Percentiles rank a stretch among this genome's conserved stretches.
phyloP scores from a whole-genome alignment of 2,888 invertebrate species.

The Nasonovia ribisnigri region DNA sequence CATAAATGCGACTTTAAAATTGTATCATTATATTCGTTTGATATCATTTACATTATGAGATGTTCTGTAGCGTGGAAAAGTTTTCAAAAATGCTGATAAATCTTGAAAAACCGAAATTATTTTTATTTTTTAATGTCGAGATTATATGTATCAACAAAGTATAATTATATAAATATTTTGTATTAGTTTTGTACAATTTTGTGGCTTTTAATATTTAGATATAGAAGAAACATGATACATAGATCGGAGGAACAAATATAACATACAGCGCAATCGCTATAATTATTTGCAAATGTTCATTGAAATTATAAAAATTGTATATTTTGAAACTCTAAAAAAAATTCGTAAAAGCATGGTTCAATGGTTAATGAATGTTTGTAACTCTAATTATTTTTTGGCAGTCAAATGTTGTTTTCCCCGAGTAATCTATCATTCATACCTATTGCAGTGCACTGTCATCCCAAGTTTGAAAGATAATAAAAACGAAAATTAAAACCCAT shows the following conservation, averaged over 20 bases:
- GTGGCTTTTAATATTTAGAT: background rate
- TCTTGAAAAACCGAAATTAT: background rate
- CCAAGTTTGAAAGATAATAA: slow-evolving; percentile 40
- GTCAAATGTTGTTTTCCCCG: background rate
- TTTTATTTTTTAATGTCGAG: background rate
- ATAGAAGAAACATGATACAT: too few species aligned
- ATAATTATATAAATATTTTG: background rate
- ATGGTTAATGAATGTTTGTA: background rate
- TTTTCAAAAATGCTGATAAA: background rate
- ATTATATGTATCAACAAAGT: background rate
- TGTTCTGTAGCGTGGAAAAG: background rate
- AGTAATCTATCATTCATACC: slow-evolving; percentile 31
- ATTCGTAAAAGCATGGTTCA: background rate
- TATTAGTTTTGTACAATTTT: background rate
- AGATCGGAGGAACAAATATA: background rate
- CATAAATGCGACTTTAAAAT: background rate
- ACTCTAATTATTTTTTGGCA: background rate
- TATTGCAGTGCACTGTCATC: background rate
- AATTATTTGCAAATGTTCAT: background rate
- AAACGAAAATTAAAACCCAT: slow-evolving; percentile 51
- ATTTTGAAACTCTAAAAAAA: background rate
- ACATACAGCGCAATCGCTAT: background rate
- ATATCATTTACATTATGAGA: background rate
- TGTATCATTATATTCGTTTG: background rate
- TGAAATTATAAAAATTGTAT: background rate